Evolutionary conservation across 2,113 vertebrate species (phyloP).

Genomic region (Petrocephalus zakoni): DNA sequence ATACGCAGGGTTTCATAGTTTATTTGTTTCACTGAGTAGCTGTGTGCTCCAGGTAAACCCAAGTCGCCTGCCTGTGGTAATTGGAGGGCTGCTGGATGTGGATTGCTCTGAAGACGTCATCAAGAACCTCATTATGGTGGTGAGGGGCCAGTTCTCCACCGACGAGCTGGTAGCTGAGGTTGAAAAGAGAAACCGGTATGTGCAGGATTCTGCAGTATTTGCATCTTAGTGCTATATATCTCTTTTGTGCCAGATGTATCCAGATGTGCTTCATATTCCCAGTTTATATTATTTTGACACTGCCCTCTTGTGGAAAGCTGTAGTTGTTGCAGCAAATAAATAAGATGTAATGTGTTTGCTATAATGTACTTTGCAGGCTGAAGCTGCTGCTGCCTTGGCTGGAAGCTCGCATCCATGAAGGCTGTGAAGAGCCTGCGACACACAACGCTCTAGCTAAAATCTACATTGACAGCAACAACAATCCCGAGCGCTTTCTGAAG

Average conservation of each 20-base stretch:
- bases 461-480: constrained; percentile 99
- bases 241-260: background rate
- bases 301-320: background rate
- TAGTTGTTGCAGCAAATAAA: background rate
- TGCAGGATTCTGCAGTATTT: background rate
- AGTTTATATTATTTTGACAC: background rate
- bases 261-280: background rate
- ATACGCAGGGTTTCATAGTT: background rate
- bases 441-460: constrained; percentile 97
- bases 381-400: constrained; percentile 95
- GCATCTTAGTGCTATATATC: background rate
- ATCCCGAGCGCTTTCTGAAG: constrained; percentile 90
- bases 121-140: constrained; percentile 94
- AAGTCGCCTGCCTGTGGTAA: constrained; percentile 92
- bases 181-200: constrained; percentile 93
- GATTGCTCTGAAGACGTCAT: constrained; percentile 98
- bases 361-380: constrained; percentile 60
- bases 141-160: constrained; percentile 95
- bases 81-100: constrained; percentile 92
- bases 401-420: constrained; percentile 94
- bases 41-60: constrained; percentile 79
- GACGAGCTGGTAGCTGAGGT: constrained; percentile 97
- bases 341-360: background rate
- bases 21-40: background rate
- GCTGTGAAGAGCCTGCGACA: constrained; percentile 94